These are phyloP conservation scores for Drosophila neotestacea DNA, from an alignment of 2,888 invertebrate species.

Conservation along the genomic window DNA sequence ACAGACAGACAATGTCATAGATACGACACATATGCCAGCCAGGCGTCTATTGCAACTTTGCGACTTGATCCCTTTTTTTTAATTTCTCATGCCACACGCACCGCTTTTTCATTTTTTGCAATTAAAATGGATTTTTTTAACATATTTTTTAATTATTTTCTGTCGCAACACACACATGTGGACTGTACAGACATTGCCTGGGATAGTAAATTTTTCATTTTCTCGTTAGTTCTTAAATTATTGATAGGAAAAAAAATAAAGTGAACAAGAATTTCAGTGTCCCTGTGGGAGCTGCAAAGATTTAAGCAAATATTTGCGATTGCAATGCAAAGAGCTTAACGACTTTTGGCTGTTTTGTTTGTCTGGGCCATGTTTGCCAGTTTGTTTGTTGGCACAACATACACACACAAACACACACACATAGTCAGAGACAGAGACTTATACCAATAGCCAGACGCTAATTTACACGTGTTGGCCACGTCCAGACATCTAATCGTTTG, in stretches of 20 bases:
- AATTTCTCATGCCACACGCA: constrained; percentile 77
- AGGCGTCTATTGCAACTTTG: constrained; percentile 46
- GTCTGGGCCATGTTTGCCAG: constrained; percentile 44
- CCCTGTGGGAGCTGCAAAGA: constrained; percentile 40
- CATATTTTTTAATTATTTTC: constrained; percentile 25
- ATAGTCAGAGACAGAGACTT: background rate
- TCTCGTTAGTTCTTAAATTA: constrained; percentile 38
- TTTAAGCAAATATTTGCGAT: constrained; percentile 64
- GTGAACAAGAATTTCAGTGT: constrained; percentile 18
- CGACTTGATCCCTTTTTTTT: constrained; percentile 75
- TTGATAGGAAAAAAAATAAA: constrained; percentile 36
- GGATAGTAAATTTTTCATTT: constrained; percentile 19
- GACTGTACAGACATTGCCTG: background rate
- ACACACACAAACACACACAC: constrained; percentile 12
- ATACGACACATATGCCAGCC: constrained; percentile 57
- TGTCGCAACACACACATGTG: background rate
- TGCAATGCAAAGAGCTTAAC: constrained; percentile 56
- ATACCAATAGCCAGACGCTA: constrained; percentile 40
- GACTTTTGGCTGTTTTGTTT: constrained; percentile 60
- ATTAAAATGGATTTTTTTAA: constrained; percentile 50
- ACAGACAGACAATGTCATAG: constrained; percentile 42
- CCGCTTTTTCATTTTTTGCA: constrained; percentile 51
- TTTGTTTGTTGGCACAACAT: constrained; percentile 35
- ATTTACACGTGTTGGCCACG: constrained; percentile 53
- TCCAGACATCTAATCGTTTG: constrained; percentile 64